phyloP scores from a whole-genome alignment of 2,113 vertebrate genomes.

The Origma solitaria region DNA sequence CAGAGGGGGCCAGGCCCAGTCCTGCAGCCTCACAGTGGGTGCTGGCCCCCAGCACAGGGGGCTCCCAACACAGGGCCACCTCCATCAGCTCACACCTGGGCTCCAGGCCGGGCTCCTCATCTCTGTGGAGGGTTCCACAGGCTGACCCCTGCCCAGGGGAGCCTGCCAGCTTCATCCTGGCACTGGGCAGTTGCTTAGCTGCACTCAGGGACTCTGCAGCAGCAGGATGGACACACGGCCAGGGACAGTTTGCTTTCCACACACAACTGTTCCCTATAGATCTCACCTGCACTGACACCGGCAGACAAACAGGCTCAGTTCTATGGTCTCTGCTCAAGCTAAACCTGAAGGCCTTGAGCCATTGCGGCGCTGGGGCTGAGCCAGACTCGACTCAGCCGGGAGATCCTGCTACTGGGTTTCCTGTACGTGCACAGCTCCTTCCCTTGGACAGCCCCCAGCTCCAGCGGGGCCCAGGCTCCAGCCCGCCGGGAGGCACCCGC shows the following conservation, averaged over 20 bases:
- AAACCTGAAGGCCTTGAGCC: not conserved
- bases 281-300: not conserved
- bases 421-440: conserved; percentile 28
- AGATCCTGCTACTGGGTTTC: conserved; percentile 38
- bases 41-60: not conserved
- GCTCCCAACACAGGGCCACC: not conserved
- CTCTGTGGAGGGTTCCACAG: not conserved
- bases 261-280: not conserved
- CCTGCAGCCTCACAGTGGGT: not conserved
- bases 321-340: not conserved
- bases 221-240: not conserved
- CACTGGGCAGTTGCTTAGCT: not conserved
- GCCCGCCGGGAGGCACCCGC: not conserved
- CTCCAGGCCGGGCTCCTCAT: not conserved
- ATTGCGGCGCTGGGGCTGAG: not conserved
- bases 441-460: conserved; percentile 30
- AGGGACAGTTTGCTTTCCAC: not conserved
- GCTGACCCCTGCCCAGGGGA: not conserved
- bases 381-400: not conserved
- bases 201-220: not conserved
- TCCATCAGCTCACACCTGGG: not conserved
- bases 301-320: not conserved
- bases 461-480: not conserved
- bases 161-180: not conserved
- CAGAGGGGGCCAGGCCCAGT: not conserved